Evolutionary conservation across 2,113 vertebrate species (phyloP), one percentile per base, ranked within the genome.

Genomic region (Ceyx cyanopectus): DNA sequence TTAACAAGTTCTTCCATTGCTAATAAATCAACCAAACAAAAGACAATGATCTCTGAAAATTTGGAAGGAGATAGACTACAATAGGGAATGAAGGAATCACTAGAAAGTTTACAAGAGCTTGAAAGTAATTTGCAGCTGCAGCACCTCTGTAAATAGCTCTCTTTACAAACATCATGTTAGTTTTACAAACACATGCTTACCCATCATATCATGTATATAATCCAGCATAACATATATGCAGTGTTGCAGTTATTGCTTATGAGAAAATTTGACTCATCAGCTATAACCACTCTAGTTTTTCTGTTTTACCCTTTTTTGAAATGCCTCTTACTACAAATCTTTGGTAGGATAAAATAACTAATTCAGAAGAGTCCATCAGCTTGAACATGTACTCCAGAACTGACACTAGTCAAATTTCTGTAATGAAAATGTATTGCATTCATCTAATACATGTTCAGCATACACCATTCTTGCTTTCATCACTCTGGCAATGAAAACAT

Each of bases 351-450:
- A 65, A 69, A 51, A 8, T 46, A 58, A 45, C 13, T 74, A 63
- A 58, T 81, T 82, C 17, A 29, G 45, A 72, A 54, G 27, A 85
- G 20, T 14, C 82, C 40, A 56, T 66, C 15, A 60, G 10, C 26
- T 81, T 78, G n/a, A 30, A 87, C 26, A 22, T 37, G 43, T 43
- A 58, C 16, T 79, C n/a, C 50, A 81, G 53, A 81, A 46, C 9
- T 56, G 78, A 73, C 16, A 56, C 30, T 81, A 94, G 85, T 21
- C 72, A 56, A 16, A 41, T 73, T 92, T 91, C 50, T 56, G 27
- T 84, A 70, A 62, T 66, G 78, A 95, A 89, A 67, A 94, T 7
- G 4, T 77, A 81, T 14, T 88, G 30, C 61, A 61, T 85, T 85
- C 32, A 60, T 69, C 63, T 63, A n/a, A 58, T n/a, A 41, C 23